Percentiles rank a stretch among this genome's conserved stretches.
These are phyloP conservation scores for Aethina tumida DNA, from an alignment of 1,140 invertebrate species.

Conservation along the genomic window DNA sequence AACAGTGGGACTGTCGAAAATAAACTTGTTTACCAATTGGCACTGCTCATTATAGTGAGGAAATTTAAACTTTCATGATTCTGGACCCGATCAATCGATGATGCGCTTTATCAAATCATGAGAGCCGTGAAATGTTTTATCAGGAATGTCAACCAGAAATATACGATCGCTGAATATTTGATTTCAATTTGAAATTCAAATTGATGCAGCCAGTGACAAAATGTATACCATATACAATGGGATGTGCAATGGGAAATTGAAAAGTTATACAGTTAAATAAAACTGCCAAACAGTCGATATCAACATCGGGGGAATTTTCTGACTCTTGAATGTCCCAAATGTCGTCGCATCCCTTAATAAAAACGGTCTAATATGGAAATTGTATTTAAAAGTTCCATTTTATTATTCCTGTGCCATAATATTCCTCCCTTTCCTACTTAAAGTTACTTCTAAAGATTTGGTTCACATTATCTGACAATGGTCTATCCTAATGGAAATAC, in stretches of 20 bases:
- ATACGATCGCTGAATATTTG: constrained; percentile 24
- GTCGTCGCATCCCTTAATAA: constrained; percentile 8
- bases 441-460: too few species aligned
- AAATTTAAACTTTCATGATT: too few species aligned
- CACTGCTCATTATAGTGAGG: too few species aligned
- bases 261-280: constrained; percentile 22
- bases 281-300: constrained; percentile 20
- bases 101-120: constrained; percentile 15
- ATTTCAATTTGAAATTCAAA: constrained; percentile 28
- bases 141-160: constrained; percentile 25
- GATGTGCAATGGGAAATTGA: constrained; percentile 20
- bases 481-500: too few species aligned
- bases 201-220: constrained; percentile 23
- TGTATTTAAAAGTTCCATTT: constrained; percentile 13
- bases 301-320: constrained; percentile 13
- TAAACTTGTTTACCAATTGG: too few species aligned
- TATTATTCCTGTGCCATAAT: too few species aligned
- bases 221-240: constrained; percentile 18
- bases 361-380: constrained; percentile 18
- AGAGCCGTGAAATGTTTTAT: constrained; percentile 25
- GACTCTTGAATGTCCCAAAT: constrained; percentile 4
- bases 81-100: constrained; percentile 16
- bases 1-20: too few species aligned
- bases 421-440: too few species aligned
- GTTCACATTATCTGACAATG: too few species aligned